A percentile compares a stretch with the other conserved stretches of the same genome.
phyloP scores from a whole-genome alignment of 1,140 invertebrate genomes.

The Probaryconus sp. region DNA sequence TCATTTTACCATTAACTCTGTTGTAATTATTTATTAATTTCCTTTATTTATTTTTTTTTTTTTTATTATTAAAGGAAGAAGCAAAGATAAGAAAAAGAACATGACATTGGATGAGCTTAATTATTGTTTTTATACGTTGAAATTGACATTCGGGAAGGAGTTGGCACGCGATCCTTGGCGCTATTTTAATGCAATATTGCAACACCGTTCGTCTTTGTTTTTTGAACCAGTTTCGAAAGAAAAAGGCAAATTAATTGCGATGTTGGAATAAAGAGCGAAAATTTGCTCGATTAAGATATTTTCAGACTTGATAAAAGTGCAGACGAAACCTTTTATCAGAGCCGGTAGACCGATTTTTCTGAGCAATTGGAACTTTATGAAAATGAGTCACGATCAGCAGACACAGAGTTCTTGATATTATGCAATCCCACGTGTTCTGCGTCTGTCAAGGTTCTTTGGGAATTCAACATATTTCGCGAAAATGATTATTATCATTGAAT shows the following conservation, averaged over 20 bases:
- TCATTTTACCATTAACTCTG: too few relatives aligned
- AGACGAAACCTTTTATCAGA: not conserved
- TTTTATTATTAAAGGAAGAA: too few relatives aligned
- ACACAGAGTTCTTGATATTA: slow-evolving; percentile 12
- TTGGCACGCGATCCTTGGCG: slow-evolving; percentile 24
- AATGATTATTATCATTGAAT: too few relatives aligned
- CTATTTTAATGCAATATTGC: slow-evolving; percentile 44
- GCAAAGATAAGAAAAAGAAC: too few relatives aligned
- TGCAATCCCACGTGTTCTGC: slow-evolving; percentile 29
- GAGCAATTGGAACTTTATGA: not conserved
- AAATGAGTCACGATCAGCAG: slow-evolving; percentile 12
- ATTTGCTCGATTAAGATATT: not conserved
- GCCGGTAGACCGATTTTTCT: not conserved
- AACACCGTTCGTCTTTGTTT: slow-evolving; percentile 26
- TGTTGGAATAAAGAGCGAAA: not conserved
- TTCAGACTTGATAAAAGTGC: not conserved
- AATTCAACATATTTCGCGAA: too few relatives aligned
- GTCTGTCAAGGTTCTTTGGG: slow-evolving; percentile 20
- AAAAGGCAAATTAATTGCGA: slow-evolving; percentile 26
- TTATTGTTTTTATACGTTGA: slow-evolving; percentile 20
- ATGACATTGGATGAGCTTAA: not conserved
- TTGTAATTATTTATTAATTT: too few relatives aligned
- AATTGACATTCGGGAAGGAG: slow-evolving; percentile 29
- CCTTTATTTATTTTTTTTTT: too few relatives aligned
- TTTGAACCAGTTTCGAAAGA: slow-evolving; percentile 36